Percentiles rank a stretch among this genome's conserved stretches.
phyloP scores from a whole-genome alignment of 2,888 invertebrate genomes.

The Hoplodrina blanda region DNA sequence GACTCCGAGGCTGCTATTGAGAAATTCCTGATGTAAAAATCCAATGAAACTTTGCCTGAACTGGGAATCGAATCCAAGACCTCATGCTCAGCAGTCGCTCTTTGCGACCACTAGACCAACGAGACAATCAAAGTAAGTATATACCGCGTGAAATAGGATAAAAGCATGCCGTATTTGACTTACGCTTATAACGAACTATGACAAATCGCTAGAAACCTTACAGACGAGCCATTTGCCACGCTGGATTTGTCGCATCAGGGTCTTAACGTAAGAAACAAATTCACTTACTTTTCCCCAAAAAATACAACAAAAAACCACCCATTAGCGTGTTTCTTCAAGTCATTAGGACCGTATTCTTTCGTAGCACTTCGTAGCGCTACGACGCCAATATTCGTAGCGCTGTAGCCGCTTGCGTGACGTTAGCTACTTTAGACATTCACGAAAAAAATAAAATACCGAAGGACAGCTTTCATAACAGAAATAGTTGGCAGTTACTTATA shows the following conservation, averaged over 20 bases:
- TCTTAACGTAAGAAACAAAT: slow-evolving; percentile 19
- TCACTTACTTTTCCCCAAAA: not conserved
- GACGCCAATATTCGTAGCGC: slow-evolving; percentile 61
- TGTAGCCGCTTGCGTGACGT: slow-evolving; percentile 63
- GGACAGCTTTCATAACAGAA: not conserved
- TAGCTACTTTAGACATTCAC: slow-evolving; percentile 35
- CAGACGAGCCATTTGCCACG: not conserved
- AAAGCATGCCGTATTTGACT: not conserved
- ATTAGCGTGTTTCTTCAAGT: slow-evolving; percentile 35
- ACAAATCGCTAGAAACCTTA: not conserved
- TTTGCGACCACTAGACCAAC: too few species aligned
- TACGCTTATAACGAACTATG: not conserved
- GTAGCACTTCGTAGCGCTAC: slow-evolving; percentile 57
- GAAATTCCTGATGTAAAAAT: too few species aligned
- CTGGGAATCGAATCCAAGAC: too few species aligned
- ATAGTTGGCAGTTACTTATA: too few species aligned
- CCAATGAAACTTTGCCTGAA: too few species aligned
- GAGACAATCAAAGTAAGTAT: too few species aligned
- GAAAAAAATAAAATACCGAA: not conserved
- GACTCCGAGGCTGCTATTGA: too few species aligned
- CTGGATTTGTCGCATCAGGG: not conserved
- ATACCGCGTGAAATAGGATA: too few species aligned
- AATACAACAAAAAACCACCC: slow-evolving; percentile 6
- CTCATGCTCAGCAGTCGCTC: too few species aligned
- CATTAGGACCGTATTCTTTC: slow-evolving; percentile 45